Percentiles rank a stretch among this genome's conserved stretches.
Evolutionary conservation across 2,888 invertebrate species (phyloP).

Genomic region (Girardia tigrina): DNA sequence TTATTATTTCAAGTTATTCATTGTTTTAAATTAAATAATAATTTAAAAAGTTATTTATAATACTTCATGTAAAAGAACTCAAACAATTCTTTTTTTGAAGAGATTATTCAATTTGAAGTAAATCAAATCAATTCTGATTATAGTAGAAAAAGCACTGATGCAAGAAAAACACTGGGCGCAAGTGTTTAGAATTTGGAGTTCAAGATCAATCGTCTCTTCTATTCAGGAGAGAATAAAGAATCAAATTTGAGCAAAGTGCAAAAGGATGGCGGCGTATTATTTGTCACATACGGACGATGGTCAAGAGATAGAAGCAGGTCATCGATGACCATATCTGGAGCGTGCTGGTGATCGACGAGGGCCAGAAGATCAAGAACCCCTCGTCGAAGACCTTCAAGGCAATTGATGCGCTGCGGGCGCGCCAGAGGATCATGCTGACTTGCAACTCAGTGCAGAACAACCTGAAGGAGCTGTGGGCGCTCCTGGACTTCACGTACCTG

Average conservation of each 20-base stretch:
- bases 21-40: no score
- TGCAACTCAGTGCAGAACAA: constrained; percentile 87
- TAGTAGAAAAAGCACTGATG: constrained; percentile 50
- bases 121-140: constrained; percentile 47
- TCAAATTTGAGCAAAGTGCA: constrained; percentile 43
- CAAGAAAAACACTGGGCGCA: constrained; percentile 50
- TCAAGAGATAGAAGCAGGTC: no score
- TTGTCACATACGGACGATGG: constrained; percentile 52
- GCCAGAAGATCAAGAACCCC: constrained; percentile 77
- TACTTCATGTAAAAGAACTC: constrained; percentile 40
- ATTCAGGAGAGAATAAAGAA: constrained; percentile 44
- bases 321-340: no score
- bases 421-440: constrained; percentile 60
- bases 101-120: constrained; percentile 50
- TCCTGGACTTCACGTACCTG: constrained; percentile 51
- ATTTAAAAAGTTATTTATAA: no score
- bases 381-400: constrained; percentile 49
- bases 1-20: no score
- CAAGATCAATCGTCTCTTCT: constrained; percentile 46
- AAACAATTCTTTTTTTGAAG: constrained; percentile 50
- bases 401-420: constrained; percentile 46
- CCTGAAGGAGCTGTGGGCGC: constrained; percentile 58
- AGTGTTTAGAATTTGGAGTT: constrained; percentile 50
- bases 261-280: constrained; percentile 47
- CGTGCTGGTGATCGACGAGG: constrained; percentile 51